Conservation (phyloP, 2,113 vertebrate species). For the Dryoscopus gambensis region DNA sequence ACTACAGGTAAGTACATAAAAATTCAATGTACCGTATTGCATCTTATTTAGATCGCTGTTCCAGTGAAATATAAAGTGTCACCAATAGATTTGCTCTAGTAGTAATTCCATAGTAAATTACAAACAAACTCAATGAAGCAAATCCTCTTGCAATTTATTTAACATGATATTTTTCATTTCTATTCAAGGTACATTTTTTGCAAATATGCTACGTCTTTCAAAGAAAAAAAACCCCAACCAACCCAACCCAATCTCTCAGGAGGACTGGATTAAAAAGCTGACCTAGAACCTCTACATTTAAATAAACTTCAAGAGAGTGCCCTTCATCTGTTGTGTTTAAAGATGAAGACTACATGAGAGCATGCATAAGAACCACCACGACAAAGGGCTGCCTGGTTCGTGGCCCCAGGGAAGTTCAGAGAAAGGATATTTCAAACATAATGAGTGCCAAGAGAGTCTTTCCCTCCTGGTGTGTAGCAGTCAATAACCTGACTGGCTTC, state of each 20-base stretch:
- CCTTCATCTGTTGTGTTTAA: not conserved
- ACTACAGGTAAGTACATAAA: slow-evolving; percentile 50
- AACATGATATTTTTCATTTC: not conserved
- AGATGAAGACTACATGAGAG: not conserved
- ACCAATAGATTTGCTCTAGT: not conserved
- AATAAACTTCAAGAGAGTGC: not conserved
- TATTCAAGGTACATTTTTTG: slow-evolving; percentile 1
- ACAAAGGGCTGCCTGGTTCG: not conserved
- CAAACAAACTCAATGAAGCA: slow-evolving; percentile 11
- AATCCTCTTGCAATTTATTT: slow-evolving; percentile 20
- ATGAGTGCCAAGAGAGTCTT: not conserved
- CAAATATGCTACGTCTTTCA: not conserved
- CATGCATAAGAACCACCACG: not conserved
- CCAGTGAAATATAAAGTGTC: slow-evolving; percentile 25
- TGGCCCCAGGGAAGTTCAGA: not conserved
- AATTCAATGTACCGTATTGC: slow-evolving; percentile 1
- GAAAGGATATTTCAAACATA: not conserved
- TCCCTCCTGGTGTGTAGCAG: not conserved
- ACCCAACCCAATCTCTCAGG: not conserved
- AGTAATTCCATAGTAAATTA: not conserved
- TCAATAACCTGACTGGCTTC: not conserved
- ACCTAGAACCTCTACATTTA: not conserved
- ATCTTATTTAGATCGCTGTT: not conserved
- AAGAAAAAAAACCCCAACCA: not conserved
- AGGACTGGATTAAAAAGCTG: not conserved